These are phyloP conservation scores for Holacanthus passer DNA, from an alignment of 2,113 vertebrate species.

Conservation along the genomic window DNA sequence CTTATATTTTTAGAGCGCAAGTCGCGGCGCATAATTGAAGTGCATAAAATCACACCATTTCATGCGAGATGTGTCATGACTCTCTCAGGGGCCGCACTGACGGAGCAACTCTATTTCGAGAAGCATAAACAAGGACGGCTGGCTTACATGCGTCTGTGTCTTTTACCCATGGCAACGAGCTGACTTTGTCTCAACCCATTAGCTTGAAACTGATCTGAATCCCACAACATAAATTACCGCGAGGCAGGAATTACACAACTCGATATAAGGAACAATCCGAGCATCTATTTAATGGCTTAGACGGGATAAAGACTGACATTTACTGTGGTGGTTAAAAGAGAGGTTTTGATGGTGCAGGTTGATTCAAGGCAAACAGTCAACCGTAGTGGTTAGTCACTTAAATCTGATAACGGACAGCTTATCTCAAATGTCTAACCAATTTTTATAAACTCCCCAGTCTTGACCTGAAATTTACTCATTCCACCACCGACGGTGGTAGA, in stretches of 20 bases:
- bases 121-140: constrained; percentile 20
- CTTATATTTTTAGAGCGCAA: constrained; percentile 61
- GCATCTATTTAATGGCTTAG: neutral
- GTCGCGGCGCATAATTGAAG: constrained; percentile 53
- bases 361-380: neutral
- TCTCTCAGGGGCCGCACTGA: constrained; percentile 54
- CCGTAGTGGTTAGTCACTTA: constrained; percentile 14
- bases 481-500: neutral
- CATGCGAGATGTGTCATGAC: constrained; percentile 52
- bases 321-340: constrained; percentile 5
- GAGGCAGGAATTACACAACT: neutral
- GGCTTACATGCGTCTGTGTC: constrained; percentile 14
- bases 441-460: constrained; percentile 53
- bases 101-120: constrained; percentile 61
- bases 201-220: constrained; percentile 4
- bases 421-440: constrained; percentile 39
- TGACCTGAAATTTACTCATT: constrained; percentile 63
- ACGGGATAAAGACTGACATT: neutral
- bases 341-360: neutral
- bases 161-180: constrained; percentile 48
- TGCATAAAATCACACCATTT: constrained; percentile 60
- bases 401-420: constrained; percentile 53
- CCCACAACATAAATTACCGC: neutral
- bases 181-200: constrained; percentile 25
- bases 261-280: neutral